A percentile compares a stretch with the other conserved stretches of the same genome.
Conservation (phyloP, 2,113 vertebrate genomes). For the Morone chrysops region DNA sequence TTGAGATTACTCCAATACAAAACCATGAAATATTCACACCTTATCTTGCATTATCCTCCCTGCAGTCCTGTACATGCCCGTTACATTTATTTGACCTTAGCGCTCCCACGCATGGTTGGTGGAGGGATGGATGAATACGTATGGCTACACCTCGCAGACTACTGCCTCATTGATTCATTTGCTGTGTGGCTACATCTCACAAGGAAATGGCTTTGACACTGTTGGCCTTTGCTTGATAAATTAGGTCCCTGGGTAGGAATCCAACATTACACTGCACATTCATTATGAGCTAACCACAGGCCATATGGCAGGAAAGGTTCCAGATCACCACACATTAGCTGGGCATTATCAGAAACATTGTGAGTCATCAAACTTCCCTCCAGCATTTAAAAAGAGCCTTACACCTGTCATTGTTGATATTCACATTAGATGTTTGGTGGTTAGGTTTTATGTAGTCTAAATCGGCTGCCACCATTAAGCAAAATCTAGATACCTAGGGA, state of each 20-base stretch:
- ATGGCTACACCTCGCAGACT: conserved; percentile 47
- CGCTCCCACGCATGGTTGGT: neutral
- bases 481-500: neutral
- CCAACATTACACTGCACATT: conserved; percentile 65
- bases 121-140: conserved; percentile 36
- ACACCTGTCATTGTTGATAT: neutral
- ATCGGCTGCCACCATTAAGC: conserved; percentile 25
- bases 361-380: neutral
- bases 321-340: conserved; percentile 41
- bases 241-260: conserved; percentile 68
- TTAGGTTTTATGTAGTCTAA: neutral
- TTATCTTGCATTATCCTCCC: conserved; percentile 49
- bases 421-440: conserved; percentile 2
- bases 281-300: conserved; percentile 63
- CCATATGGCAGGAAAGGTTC: conserved; percentile 33
- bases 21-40: conserved; percentile 43
- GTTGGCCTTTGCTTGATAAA: conserved; percentile 77
- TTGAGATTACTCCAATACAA: conserved; percentile 86
- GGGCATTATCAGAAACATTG: conserved; percentile 18
- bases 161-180: conserved; percentile 61
- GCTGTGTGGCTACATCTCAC: conserved; percentile 61
- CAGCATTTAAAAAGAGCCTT: neutral
- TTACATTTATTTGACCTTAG: conserved; percentile 54
- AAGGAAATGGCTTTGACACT: conserved; percentile 72
- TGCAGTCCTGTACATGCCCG: conserved; percentile 18